phyloP scores from a whole-genome alignment of 2,888 invertebrate genomes.

The Didymodactylos carnosus region DNA sequence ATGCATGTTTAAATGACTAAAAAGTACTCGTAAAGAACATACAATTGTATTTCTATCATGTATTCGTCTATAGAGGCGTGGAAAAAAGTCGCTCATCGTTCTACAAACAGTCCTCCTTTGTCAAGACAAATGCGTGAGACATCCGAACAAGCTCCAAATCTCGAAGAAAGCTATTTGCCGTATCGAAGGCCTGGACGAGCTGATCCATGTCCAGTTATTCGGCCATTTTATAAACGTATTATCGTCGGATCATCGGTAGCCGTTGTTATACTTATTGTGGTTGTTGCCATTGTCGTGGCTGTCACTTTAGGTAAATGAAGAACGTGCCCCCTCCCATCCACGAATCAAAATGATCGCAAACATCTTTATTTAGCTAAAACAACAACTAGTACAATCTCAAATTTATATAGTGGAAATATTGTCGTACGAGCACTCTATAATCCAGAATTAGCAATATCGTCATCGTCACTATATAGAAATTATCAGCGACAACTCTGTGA shows the following conservation, averaged over 20 bases:
- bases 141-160: not conserved
- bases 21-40: too few relatives aligned
- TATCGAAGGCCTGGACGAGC: not conserved
- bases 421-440: not conserved
- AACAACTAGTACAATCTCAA: not conserved
- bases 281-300: not conserved
- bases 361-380: not conserved
- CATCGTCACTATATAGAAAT: not conserved
- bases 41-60: too few relatives aligned
- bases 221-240: not conserved
- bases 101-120: not conserved
- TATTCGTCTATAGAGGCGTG: not conserved
- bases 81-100: not conserved
- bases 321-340: not conserved
- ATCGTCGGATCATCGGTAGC: not conserved
- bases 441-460: not conserved
- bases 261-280: not conserved
- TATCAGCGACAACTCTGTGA: not conserved
- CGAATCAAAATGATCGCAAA: not conserved
- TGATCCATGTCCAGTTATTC: not conserved
- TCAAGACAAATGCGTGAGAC: not conserved
- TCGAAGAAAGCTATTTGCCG: not conserved
- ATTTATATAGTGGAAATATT: not conserved
- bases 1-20: too few relatives aligned
- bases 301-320: not conserved